phyloP scores from a whole-genome alignment of 2,888 invertebrate genomes.

The Apotomis betuletana region DNA sequence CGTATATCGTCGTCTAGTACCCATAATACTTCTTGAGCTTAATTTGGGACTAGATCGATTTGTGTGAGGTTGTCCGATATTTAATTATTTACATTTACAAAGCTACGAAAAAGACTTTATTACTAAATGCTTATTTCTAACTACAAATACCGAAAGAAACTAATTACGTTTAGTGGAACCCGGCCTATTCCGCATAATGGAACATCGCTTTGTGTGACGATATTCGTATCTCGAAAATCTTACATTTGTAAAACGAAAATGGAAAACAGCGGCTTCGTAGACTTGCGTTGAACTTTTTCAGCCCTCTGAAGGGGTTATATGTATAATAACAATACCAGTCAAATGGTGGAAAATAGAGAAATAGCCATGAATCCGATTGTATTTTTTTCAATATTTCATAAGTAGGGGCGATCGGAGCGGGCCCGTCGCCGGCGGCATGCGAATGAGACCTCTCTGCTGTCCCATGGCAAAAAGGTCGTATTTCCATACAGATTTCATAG shows the following conservation, averaged over 20 bases:
- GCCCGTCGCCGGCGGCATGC: constrained; percentile 48
- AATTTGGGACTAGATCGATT: no score
- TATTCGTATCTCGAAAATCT: not conserved
- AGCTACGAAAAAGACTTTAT: no score
- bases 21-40: no score
- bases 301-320: not conserved
- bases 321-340: not conserved
- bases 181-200: not conserved
- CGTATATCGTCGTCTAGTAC: no score
- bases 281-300: not conserved
- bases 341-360: constrained; percentile 5
- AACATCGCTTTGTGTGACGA: not conserved
- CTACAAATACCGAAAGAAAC: not conserved
- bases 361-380: constrained; percentile 30
- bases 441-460: constrained; percentile 48
- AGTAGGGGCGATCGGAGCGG: constrained; percentile 36
- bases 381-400: constrained; percentile 40
- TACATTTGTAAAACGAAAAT: not conserved
- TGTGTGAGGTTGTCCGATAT: no score
- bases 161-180: not conserved
- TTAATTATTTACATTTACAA: no score
- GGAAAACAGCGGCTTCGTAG: not conserved
- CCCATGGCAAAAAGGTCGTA: no score
- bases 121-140: not conserved
- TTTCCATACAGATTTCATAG: no score